Evolutionary conservation across 1,140 invertebrate genomes (phyloP).

Genomic region (Thaumatotibia leucotreta): DNA sequence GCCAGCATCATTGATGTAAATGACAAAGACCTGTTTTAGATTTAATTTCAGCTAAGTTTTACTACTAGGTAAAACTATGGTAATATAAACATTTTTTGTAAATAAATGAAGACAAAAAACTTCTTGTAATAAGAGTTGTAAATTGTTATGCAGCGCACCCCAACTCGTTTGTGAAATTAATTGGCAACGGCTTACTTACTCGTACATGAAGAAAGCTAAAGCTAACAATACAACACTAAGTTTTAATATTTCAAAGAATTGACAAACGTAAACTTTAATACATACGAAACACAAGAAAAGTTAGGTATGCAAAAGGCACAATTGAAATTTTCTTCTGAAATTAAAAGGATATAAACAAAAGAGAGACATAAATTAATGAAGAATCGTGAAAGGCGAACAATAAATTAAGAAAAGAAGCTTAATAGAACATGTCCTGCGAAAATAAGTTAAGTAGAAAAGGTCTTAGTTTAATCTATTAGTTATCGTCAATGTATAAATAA

Average conservation of each 20-base stretch:
- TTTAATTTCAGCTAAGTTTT: too few species aligned
- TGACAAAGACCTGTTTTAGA: too few species aligned
- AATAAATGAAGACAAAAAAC: too few species aligned
- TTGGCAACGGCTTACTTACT: constrained; percentile 4
- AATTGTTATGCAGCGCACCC: too few species aligned
- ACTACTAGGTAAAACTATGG: too few species aligned
- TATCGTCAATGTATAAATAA: constrained; percentile 64
- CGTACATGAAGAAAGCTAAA: neutral
- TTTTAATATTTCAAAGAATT: neutral
- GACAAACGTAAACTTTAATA: neutral
- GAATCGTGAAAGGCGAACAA: neutral
- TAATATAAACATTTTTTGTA: too few species aligned
- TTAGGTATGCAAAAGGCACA: neutral
- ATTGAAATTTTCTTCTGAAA: neutral
- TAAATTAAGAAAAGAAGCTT: constrained; percentile 1
- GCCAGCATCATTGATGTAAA: too few species aligned
- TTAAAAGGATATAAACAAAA: neutral
- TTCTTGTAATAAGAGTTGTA: too few species aligned
- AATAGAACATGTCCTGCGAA: constrained; percentile 8
- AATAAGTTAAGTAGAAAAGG: constrained; percentile 55
- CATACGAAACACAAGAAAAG: neutral
- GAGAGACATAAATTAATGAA: constrained; percentile 1
- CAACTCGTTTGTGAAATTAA: neutral
- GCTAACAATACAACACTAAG: constrained; percentile 3
- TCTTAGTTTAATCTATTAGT: constrained; percentile 22